phyloP scores from a whole-genome alignment of 2,113 vertebrate genomes.

The Gymnocephalus cernua region DNA sequence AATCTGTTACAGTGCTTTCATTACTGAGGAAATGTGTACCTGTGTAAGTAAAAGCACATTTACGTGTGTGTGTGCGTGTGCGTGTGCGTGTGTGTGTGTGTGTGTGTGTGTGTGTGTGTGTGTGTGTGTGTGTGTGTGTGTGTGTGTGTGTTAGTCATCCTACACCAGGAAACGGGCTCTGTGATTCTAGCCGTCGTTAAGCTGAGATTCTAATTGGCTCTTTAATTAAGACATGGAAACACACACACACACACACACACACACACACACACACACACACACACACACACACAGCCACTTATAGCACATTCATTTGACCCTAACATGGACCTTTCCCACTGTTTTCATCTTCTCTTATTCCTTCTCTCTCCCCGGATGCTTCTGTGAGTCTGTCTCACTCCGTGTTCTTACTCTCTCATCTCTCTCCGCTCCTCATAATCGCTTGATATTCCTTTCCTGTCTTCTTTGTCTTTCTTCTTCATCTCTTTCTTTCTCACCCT shows the following conservation, averaged over 20 bases:
- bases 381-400: neutral
- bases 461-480: neutral
- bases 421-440: neutral
- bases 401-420: neutral
- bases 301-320: constrained; percentile 32
- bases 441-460: neutral
- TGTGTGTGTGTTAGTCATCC: constrained; percentile 53
- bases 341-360: constrained; percentile 13
- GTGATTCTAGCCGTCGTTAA: constrained; percentile 62
- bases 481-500: neutral
- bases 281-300: constrained; percentile 2
- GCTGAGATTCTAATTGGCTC: constrained; percentile 69
- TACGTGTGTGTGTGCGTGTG: constrained; percentile 9
- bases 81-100: too few species aligned
- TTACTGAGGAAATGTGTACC: constrained; percentile 49
- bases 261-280: constrained; percentile 36
- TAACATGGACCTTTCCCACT: constrained; percentile 36
- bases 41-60: constrained; percentile 42
- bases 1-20: constrained; percentile 36
- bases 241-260: constrained; percentile 30
- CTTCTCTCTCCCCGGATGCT: too few species aligned
- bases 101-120: constrained; percentile 14
- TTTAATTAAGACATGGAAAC: constrained; percentile 72
- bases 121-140: constrained; percentile 43
- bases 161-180: constrained; percentile 61